Conservation (phyloP, 2,888 invertebrate species). For the Cryptocephalus moraei region DNA sequence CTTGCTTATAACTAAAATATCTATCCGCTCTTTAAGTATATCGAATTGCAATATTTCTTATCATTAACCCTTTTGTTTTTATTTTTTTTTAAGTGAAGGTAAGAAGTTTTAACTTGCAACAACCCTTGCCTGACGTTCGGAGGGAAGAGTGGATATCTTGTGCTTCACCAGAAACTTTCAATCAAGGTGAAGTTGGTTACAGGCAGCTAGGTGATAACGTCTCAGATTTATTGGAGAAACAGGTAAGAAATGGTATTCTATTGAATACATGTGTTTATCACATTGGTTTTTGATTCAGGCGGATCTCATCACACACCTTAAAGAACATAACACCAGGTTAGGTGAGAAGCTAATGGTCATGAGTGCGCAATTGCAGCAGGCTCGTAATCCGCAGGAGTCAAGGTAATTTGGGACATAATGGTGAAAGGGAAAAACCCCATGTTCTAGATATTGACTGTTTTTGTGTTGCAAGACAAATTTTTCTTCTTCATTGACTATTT, state of each 20-base stretch:
- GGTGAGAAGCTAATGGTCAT: conserved; percentile 54
- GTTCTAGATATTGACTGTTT: no score
- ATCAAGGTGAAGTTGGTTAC: conserved; percentile 43
- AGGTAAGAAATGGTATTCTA: conserved; percentile 30
- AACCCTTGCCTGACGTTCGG: conserved; percentile 52
- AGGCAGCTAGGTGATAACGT: conserved; percentile 40
- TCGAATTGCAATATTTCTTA: no score
- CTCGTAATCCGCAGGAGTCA: conserved; percentile 6
- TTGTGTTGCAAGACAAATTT: no score
- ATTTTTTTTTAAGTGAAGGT: conserved; percentile 45
- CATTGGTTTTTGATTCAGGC: conserved; percentile 35
- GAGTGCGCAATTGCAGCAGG: conserved; percentile 39
- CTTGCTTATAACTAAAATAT: no score
- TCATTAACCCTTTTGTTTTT: no score
- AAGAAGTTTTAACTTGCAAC: conserved; percentile 46
- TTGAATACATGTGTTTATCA: no score
- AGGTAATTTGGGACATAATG: conserved; percentile 1
- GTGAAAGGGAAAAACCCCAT: no score
- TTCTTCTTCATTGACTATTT: no score
- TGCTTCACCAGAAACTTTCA: conserved; percentile 40
- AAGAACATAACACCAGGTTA: conserved; percentile 55
- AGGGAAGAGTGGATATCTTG: conserved; percentile 48
- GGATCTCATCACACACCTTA: conserved; percentile 56
- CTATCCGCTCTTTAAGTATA: no score
- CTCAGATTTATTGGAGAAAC: conserved; percentile 55